A percentile compares a stretch with the other conserved stretches of the same genome.
These are phyloP conservation scores for Dicrostonyx torquatus DNA, from an alignment of 2,797 vertebrate genomes.

Conservation along the genomic window DNA sequence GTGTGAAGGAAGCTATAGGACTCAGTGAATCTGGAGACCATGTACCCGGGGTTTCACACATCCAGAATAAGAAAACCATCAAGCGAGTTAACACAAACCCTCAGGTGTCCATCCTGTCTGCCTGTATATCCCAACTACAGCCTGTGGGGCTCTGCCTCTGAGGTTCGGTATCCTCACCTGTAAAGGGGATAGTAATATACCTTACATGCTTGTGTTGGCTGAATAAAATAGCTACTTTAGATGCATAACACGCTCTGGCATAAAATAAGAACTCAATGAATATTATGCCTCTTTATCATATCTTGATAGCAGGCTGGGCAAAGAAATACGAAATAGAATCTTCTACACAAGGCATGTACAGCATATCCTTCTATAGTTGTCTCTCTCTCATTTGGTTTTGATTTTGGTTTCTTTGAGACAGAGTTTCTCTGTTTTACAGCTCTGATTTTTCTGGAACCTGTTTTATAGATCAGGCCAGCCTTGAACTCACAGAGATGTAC, in stretches of 20 bases:
- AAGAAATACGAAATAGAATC: constrained; percentile 27
- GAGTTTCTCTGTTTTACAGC: background rate
- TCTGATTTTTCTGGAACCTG: too few relatives aligned
- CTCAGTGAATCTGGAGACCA: background rate
- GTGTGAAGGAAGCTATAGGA: background rate
- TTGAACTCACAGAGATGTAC: background rate
- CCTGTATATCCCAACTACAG: background rate
- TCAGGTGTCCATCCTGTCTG: background rate
- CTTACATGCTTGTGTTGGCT: background rate
- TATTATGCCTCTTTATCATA: background rate
- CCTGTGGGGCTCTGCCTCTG: background rate
- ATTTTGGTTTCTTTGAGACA: background rate
- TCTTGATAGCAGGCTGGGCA: background rate
- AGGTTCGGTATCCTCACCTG: background rate
- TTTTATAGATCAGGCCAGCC: background rate
- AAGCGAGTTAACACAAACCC: background rate
- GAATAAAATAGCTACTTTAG: constrained; percentile 9
- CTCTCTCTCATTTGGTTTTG: background rate
- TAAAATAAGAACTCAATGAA: background rate
- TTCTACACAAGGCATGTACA: background rate
- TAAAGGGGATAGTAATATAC: background rate
- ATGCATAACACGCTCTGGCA: background rate
- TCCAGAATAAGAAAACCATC: background rate
- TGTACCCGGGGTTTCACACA: background rate
- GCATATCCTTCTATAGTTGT: background rate